Percentiles rank a stretch among this genome's conserved stretches.
Evolutionary conservation across 1,140 invertebrate species (phyloP).

Genomic region (Rhyzopertha dominica): DNA sequence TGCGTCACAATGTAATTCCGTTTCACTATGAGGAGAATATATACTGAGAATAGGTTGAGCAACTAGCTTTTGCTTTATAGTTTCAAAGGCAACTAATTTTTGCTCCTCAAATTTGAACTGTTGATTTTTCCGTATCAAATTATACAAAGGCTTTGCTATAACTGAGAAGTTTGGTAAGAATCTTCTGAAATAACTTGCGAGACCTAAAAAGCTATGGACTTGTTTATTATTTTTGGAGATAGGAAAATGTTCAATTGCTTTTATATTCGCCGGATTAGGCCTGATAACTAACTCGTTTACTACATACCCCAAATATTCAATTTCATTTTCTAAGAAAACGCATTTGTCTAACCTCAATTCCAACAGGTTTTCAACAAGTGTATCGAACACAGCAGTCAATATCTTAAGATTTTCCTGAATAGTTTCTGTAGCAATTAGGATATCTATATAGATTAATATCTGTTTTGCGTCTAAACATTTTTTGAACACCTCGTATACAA

Average conservation of each 20-base stretch:
- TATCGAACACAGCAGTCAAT: constrained; percentile 1
- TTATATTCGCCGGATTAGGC: not conserved
- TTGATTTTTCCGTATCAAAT: no score
- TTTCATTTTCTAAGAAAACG: constrained; percentile 4
- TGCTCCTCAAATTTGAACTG: no score
- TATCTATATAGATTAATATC: constrained; percentile 33
- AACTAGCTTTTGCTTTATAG: no score
- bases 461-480: constrained; percentile 2
- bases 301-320: constrained; percentile 14
- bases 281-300: not conserved
- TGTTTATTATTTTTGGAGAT: constrained; percentile 25
- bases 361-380: not conserved
- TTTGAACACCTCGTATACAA: constrained; percentile 16
- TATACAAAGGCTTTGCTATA: constrained; percentile 27
- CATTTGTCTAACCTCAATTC: constrained; percentile 13
- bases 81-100: no score
- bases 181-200: constrained; percentile 31
- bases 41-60: no score
- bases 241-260: constrained; percentile 14
- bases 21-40: no score
- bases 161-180: constrained; percentile 27
- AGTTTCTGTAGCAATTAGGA: constrained; percentile 29
- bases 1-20: no score
- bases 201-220: constrained; percentile 30
- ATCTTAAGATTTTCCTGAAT: not conserved